These are phyloP conservation scores for Tryphoninae sp. DNA, from an alignment of 2,888 invertebrate species.

Conservation along the genomic window DNA sequence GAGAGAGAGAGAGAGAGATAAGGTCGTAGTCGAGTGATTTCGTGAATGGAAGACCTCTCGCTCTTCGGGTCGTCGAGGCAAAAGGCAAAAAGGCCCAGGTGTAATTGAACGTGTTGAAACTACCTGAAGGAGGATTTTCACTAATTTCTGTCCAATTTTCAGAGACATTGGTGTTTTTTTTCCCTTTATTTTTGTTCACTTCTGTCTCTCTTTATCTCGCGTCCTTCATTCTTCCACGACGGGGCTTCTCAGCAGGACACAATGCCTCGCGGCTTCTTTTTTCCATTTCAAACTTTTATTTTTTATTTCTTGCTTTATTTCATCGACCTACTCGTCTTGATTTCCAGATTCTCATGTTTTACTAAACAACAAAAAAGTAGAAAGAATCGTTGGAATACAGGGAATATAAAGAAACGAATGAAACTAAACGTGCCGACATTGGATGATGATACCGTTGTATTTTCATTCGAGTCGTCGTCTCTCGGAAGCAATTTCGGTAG, in stretches of 20 bases:
- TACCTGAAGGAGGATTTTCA: slow-evolving; percentile 71
- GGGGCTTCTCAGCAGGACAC: slow-evolving; percentile 39
- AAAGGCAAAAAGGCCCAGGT: slow-evolving; percentile 67
- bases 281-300: not conserved
- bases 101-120: slow-evolving; percentile 70
- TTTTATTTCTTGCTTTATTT: slow-evolving; percentile 5
- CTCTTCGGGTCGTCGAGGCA: slow-evolving; percentile 55
- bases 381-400: slow-evolving; percentile 34
- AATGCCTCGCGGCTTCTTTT: slow-evolving; percentile 48
- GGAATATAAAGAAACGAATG: slow-evolving; percentile 37
- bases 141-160: slow-evolving; percentile 73
- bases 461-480: slow-evolving; percentile 43
- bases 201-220: slow-evolving; percentile 6
- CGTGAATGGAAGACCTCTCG: slow-evolving; percentile 52
- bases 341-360: slow-evolving; percentile 20
- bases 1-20: slow-evolving; percentile 20
- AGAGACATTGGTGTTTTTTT: slow-evolving; percentile 70
- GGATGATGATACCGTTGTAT: slow-evolving; percentile 46
- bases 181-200: slow-evolving; percentile 17
- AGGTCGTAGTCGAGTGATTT: slow-evolving; percentile 28
- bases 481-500: slow-evolving; percentile 59
- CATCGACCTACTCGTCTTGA: slow-evolving; percentile 36
- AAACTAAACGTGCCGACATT: slow-evolving; percentile 7
- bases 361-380: slow-evolving; percentile 6
- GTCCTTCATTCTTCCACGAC: slow-evolving; percentile 33